A percentile compares a stretch with the other conserved stretches of the same genome.
phyloP scores from a whole-genome alignment of 2,113 vertebrate species.

The Toxostoma redivivum region DNA sequence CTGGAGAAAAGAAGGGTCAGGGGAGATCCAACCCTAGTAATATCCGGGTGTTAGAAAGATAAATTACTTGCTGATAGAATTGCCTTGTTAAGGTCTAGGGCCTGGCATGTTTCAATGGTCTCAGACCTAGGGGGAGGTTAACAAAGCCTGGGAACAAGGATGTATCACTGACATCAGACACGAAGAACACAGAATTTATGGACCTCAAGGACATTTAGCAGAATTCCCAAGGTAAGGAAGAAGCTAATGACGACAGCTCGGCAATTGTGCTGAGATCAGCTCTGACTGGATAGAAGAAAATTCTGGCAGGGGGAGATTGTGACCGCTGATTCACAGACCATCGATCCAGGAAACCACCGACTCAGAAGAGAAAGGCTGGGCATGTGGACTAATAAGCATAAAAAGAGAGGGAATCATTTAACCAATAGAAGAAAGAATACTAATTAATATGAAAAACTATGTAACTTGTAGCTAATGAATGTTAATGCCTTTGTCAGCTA shows the following conservation, averaged over 20 bases:
- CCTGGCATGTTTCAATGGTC: background rate
- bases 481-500: background rate
- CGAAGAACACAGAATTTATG: background rate
- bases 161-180: background rate
- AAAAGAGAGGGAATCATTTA: background rate
- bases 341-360: background rate
- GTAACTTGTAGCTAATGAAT: background rate
- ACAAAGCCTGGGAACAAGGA: background rate
- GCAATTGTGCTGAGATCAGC: background rate
- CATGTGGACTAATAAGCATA: background rate
- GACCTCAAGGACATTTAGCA: background rate
- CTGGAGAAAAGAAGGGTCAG: background rate
- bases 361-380: background rate
- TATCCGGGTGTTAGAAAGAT: background rate
- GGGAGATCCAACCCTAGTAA: background rate
- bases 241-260: background rate
- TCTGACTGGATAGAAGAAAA: background rate
- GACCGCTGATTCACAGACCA: background rate
- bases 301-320: background rate
- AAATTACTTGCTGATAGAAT: background rate
- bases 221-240: background rate
- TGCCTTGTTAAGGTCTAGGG: background rate
- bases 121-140: background rate
- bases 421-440: background rate
- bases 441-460: background rate